A percentile compares a stretch with the other conserved stretches of the same genome.
Evolutionary conservation across 2,113 vertebrate species (phyloP).

Genomic region (Misgurnus anguillicaudatus): DNA sequence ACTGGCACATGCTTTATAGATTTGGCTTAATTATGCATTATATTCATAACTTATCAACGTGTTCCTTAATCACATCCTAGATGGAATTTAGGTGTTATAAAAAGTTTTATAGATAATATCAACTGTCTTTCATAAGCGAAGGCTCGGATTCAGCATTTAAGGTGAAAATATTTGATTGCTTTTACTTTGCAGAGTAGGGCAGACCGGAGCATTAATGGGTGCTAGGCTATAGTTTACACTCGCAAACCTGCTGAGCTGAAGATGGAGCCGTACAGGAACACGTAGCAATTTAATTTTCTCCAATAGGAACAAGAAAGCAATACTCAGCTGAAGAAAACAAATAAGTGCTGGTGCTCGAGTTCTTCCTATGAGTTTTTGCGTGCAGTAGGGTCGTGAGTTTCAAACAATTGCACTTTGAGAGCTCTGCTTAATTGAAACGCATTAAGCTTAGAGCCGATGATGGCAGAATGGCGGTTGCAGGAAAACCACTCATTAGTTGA

Average conservation of each 20-base stretch:
- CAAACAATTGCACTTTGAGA: slow-evolving; percentile 5
- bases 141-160: neutral
- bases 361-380: slow-evolving; percentile 1
- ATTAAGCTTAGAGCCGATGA: neutral
- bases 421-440: neutral
- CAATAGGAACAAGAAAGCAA: slow-evolving; percentile 32
- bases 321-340: slow-evolving; percentile 45
- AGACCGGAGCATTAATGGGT: slow-evolving; percentile 50
- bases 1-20: neutral
- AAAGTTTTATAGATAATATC: neutral
- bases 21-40: no score
- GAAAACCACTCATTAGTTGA: slow-evolving; percentile 3
- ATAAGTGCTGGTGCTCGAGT: slow-evolving; percentile 28
- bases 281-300: slow-evolving; percentile 55
- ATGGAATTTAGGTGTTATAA: neutral
- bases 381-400: neutral
- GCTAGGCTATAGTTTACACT: slow-evolving; percentile 57
- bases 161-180: neutral
- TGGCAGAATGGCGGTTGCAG: neutral
- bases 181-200: slow-evolving; percentile 33
- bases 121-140: neutral
- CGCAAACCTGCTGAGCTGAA: slow-evolving; percentile 59
- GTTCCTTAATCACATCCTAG: neutral
- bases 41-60: neutral
- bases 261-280: slow-evolving; percentile 48